Evolutionary conservation across 2,888 invertebrate species (phyloP), one percentile per base, ranked within the genome.

Genomic region (Melinopterus prodromus): DNA sequence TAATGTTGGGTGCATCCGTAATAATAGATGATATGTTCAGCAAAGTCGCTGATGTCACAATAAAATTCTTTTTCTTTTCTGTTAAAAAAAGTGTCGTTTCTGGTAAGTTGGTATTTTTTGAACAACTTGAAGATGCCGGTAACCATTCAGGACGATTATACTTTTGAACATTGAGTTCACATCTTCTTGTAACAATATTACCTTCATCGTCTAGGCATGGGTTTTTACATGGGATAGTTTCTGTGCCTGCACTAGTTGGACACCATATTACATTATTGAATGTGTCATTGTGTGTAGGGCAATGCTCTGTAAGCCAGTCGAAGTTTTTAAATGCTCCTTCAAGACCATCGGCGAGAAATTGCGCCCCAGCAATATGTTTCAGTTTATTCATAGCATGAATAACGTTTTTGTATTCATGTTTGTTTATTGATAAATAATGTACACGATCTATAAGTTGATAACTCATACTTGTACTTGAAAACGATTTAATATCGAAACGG

Each of bases 171-270:
- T 80, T 76, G 4, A 76, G 76, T 9, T 77, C 76, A 9, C 80
- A 80, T n/a, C 78, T 15, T 16, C 80, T 75, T 9, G 53, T 78
- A 12, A 78, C 14, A 16, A 16, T 74, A 16, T 15, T 71, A 12
- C 80, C 80, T 15, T 71, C 14, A n/a, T 78, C 36, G n/a, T 77
- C 71, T 26, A 77, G 35, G 38, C 80, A 80, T 6, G 71, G 71
- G 3, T 77, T 26, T 36, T 72, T 69, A 14, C 12, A n/a, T 7
- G 79, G 77, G 2, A 75, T 78, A 3, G 75, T 6, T 2, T n/a
- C 26, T 1, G 78, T 78, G n/a, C 69, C 74, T 0, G 75, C 26
- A 16, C 74, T 12, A 0, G 78, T 78, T 6, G 12, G 16, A 9
- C 70, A 70, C 78, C 78, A 78, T 15, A 9, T 74, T 9, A 78